These are phyloP conservation scores for Empis stercorea DNA, from an alignment of 2,888 invertebrate genomes.

Conservation along the genomic window DNA sequence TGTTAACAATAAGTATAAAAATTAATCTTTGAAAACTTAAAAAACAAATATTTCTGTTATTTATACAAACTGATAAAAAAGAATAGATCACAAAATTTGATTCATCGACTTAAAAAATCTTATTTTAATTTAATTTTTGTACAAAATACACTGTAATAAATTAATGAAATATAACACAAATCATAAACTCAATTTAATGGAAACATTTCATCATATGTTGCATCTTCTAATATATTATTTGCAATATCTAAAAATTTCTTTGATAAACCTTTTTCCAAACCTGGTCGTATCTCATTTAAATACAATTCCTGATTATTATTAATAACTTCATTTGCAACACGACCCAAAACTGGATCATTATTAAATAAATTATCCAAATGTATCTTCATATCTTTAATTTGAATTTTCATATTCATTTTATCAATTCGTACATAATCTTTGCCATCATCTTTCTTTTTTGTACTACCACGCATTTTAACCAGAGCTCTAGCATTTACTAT, in stretches of 20 bases:
- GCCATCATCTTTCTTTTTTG: slow-evolving; percentile 23
- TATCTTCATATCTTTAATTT: slow-evolving; percentile 28
- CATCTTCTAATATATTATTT: slow-evolving; percentile 28
- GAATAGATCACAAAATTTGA: too few relatives aligned
- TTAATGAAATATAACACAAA: too few relatives aligned
- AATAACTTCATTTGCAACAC: slow-evolving; percentile 32
- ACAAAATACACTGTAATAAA: too few relatives aligned
- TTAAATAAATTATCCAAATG: slow-evolving; percentile 33
- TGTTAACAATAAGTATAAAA: too few relatives aligned
- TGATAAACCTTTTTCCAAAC: slow-evolving; percentile 31
- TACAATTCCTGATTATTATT: slow-evolving; percentile 34
- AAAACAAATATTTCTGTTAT: too few relatives aligned
- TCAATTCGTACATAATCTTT: slow-evolving; percentile 31
- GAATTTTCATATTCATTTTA: slow-evolving; percentile 28
- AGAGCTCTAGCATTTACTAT: slow-evolving; percentile 30
- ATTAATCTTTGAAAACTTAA: too few relatives aligned
- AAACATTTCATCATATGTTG: slow-evolving; percentile 36
- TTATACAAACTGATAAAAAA: too few relatives aligned
- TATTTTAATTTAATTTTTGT: too few relatives aligned
- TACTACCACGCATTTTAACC: slow-evolving; percentile 30
- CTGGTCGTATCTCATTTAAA: slow-evolving; percentile 32
- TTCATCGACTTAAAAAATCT: too few relatives aligned
- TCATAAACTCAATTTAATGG: slow-evolving; percentile 18
- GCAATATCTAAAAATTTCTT: slow-evolving; percentile 32
- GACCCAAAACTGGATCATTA: slow-evolving; percentile 29